Conservation (phyloP, 2,797 vertebrate genomes). For the Clarias laeviceps region DNA sequence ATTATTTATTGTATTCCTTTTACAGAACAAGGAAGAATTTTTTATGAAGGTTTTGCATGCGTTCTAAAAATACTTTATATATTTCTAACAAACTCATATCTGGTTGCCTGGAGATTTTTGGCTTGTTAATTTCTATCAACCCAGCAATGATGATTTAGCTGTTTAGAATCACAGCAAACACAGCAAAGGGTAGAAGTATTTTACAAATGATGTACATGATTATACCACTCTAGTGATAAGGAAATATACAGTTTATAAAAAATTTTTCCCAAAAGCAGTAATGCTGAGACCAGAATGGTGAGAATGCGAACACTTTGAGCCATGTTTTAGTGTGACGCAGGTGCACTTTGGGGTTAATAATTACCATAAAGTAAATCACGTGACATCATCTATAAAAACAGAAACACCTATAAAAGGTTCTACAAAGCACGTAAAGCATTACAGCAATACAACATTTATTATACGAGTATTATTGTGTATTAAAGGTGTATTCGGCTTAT, state of each 20-base stretch:
- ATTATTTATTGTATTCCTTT: not conserved
- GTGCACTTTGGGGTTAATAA: not conserved
- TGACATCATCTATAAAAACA: slow-evolving; percentile 21
- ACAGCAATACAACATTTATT: not conserved
- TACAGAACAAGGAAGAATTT: not conserved
- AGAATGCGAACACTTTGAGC: not conserved
- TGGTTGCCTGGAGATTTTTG: not conserved
- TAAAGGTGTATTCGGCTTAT: not conserved
- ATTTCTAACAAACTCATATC: not conserved
- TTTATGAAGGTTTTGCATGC: not conserved
- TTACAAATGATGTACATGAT: not conserved
- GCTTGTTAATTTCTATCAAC: not conserved
- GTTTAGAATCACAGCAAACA: not conserved
- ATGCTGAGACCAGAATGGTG: not conserved
- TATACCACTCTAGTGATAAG: not conserved
- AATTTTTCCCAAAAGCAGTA: not conserved
- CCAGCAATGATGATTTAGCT: not conserved
- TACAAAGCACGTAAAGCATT: too few relatives aligned
- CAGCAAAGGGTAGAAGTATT: too few relatives aligned
- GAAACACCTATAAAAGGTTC: not conserved
- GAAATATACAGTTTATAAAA: not conserved
- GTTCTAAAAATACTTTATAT: not conserved
- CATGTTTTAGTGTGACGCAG: not conserved
- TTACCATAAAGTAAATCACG: not conserved
- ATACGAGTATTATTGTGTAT: not conserved